Evolutionary conservation across 2,113 vertebrate genomes (phyloP).

Genomic region (Poecile atricapillus): DNA sequence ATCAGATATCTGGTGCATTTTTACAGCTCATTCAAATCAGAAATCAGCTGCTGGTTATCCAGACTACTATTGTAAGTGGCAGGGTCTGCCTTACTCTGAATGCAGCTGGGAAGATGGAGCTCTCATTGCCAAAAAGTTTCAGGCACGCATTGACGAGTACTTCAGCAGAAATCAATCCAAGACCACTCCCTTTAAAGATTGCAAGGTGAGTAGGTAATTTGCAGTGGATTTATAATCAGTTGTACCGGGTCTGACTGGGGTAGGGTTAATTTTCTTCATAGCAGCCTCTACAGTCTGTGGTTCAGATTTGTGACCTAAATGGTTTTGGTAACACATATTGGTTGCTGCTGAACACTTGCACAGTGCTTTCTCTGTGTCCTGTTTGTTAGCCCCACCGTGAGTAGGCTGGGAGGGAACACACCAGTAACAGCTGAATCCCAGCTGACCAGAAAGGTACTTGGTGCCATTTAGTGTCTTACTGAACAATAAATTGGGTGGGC

Average conservation of each 20-base stretch:
- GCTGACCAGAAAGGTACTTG: neutral
- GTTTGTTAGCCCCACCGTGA: neutral
- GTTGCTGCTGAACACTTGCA: neutral
- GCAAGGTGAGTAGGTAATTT: constrained; percentile 82
- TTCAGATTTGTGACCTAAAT: neutral
- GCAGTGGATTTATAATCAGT: neutral
- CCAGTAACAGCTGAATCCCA: neutral
- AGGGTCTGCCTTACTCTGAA: constrained; percentile 93
- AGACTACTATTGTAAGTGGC: constrained; percentile 99
- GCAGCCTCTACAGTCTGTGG: neutral
- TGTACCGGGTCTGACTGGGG: neutral
- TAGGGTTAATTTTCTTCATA: neutral
- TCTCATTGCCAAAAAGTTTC: constrained; percentile 93
- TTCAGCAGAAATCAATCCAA: constrained; percentile 95
- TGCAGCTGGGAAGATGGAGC: constrained; percentile 99
- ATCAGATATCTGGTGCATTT: neutral
- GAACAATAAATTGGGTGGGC: neutral
- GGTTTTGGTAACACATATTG: neutral
- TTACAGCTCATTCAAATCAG: constrained; percentile 94
- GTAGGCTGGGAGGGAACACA: neutral
- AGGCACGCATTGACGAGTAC: constrained; percentile 91
- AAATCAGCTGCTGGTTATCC: constrained; percentile 96
- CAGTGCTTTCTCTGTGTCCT: neutral
- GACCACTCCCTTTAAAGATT: constrained; percentile 92
- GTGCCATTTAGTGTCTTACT: neutral